Percentiles rank a stretch among this genome's conserved stretches.
phyloP scores from a whole-genome alignment of 2,797 vertebrate species.

The Spinibarbus caldwelli region DNA sequence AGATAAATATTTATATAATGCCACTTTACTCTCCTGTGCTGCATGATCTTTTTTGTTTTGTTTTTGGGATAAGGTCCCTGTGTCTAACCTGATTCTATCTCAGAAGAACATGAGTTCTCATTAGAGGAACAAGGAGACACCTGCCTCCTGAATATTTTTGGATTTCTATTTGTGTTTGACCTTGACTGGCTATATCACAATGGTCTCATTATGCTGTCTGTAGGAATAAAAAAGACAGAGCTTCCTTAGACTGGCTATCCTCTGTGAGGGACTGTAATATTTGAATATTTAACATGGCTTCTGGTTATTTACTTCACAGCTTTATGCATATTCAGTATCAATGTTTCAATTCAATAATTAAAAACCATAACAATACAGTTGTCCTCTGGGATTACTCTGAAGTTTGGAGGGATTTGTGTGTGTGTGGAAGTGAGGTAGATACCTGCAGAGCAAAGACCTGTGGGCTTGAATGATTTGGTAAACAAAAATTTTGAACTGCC shows the following conservation, averaged over 20 bases:
- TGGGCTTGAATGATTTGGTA: conserved; percentile 41
- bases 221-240: conserved; percentile 27
- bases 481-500: conserved; percentile 41
- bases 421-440: background rate
- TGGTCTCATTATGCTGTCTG: conserved; percentile 38
- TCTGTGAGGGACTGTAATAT: conserved; percentile 2
- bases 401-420: conserved; percentile 17
- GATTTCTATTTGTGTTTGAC: conserved; percentile 40
- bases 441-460: conserved; percentile 8
- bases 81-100: conserved; percentile 43
- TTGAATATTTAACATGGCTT: conserved; percentile 44
- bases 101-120: conserved; percentile 44
- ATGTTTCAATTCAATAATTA: conserved; percentile 36
- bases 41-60: background rate
- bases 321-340: conserved; percentile 33
- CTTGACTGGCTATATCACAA: conserved; percentile 25
- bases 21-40: background rate
- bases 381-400: conserved; percentile 37
- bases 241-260: background rate
- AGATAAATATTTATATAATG: background rate
- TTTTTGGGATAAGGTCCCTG: background rate
- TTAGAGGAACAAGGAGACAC: conserved; percentile 42
- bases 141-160: conserved; percentile 41
- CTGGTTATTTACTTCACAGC: conserved; percentile 43
- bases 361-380: conserved; percentile 31